These are phyloP conservation scores for Cheilosia urbana DNA, from an alignment of 2,888 invertebrate species.

Conservation along the genomic window DNA sequence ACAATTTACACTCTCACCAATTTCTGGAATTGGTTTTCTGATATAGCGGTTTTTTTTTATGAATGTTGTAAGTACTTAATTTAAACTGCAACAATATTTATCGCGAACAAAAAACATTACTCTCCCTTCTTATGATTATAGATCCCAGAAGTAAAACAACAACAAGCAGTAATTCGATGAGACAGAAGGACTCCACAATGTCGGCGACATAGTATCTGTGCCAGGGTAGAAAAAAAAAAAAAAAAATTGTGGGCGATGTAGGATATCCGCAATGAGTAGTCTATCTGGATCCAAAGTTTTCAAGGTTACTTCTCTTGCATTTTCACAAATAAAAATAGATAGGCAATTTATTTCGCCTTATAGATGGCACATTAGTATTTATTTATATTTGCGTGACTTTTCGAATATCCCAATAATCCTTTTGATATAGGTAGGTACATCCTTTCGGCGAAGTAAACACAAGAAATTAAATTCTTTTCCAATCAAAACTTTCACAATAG, in stretches of 20 bases:
- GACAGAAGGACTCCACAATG: conserved; percentile 63
- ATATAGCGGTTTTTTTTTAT: not conserved
- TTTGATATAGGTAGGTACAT: conserved; percentile 4
- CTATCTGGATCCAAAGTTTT: conserved; percentile 47
- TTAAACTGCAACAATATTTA: conserved; percentile 2
- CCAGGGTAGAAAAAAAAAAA: conserved; percentile 27
- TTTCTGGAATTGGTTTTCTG: not conserved
- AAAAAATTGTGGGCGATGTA: conserved; percentile 31
- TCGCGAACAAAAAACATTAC: not conserved
- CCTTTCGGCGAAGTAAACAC: conserved; percentile 44
- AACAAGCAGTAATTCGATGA: conserved; percentile 42
- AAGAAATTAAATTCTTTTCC: conserved; percentile 7
- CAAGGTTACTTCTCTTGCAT: conserved; percentile 52
- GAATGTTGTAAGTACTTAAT: not conserved
- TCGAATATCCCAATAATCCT: not conserved
- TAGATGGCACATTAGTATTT: not conserved
- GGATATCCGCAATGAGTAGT: conserved; percentile 66
- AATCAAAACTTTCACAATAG: not conserved
- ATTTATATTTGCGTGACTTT: not conserved
- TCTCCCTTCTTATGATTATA: conserved; percentile 22
- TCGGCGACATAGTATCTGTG: conserved; percentile 49
- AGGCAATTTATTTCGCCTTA: not conserved
- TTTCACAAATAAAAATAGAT: conserved; percentile 33
- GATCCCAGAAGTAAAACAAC: conserved; percentile 19
- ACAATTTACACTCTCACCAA: conserved; percentile 8